These are phyloP conservation scores for Creontiades dilutus DNA, from an alignment of 2,888 invertebrate species.

Conservation along the genomic window DNA sequence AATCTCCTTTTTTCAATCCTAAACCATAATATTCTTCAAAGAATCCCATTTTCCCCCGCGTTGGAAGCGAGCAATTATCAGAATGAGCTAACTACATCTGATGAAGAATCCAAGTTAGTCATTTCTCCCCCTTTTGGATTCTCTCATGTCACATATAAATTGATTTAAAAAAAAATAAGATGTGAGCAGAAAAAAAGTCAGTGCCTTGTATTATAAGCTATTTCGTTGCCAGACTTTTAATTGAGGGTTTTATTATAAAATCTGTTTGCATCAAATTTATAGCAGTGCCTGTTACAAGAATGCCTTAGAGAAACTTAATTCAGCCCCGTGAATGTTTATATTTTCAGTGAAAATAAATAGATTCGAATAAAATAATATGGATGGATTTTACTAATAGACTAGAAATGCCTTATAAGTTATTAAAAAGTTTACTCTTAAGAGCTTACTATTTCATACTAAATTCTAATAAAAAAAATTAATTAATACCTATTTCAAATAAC, in stretches of 20 bases:
- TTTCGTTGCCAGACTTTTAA: slow-evolving; percentile 2
- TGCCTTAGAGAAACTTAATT: slow-evolving; percentile 70
- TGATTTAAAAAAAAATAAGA: not conserved
- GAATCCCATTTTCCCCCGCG: too few species aligned
- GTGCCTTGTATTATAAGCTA: slow-evolving; percentile 73
- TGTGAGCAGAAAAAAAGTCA: slow-evolving; percentile 52
- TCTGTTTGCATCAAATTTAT: slow-evolving; percentile 19
- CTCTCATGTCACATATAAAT: not conserved
- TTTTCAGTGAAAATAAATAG: slow-evolving; percentile 15
- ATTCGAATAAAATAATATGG: slow-evolving; percentile 18
- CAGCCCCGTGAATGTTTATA: slow-evolving; percentile 52
- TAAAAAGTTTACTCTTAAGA: slow-evolving; percentile 70
- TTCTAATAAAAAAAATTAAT: slow-evolving; percentile 37
- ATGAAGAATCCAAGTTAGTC: slow-evolving; percentile 60
- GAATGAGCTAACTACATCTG: too few species aligned
- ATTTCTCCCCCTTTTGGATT: slow-evolving; percentile 50
- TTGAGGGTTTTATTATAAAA: not conserved
- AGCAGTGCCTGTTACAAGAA: slow-evolving; percentile 70
- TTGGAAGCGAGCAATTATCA: too few species aligned
- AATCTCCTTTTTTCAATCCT: too few species aligned
- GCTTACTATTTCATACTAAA: slow-evolving; percentile 67
- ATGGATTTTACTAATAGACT: slow-evolving; percentile 72
- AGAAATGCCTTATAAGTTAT: slow-evolving; percentile 73
- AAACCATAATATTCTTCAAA: too few species aligned
- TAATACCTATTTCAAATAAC: slow-evolving; percentile 28